phyloP scores from a whole-genome alignment of 2,113 vertebrate species.

The Megaleporinus macrocephalus region DNA sequence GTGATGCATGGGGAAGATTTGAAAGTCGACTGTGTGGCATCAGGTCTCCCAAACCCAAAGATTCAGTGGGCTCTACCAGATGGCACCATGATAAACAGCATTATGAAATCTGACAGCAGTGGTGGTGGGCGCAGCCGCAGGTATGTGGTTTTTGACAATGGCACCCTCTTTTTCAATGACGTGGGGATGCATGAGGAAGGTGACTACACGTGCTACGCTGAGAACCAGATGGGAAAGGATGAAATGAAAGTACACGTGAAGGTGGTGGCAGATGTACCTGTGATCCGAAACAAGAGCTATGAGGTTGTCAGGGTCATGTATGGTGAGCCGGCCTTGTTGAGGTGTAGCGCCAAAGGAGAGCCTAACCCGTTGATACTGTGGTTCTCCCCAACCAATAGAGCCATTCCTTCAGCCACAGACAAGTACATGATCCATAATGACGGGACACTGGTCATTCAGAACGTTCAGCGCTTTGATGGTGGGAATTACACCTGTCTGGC shows the following conservation, averaged over 20 bases:
- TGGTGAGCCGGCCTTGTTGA: slow-evolving; percentile 76
- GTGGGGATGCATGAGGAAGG: slow-evolving; percentile 86
- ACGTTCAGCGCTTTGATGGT: slow-evolving; percentile 84
- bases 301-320: slow-evolving; percentile 75
- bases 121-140: slow-evolving; percentile 75
- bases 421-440: slow-evolving; percentile 84
- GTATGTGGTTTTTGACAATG: slow-evolving; percentile 90
- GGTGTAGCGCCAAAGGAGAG: slow-evolving; percentile 82
- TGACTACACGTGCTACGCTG: slow-evolving; percentile 90
- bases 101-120: slow-evolving; percentile 74
- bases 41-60: slow-evolving; percentile 87
- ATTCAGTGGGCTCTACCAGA: slow-evolving; percentile 92
- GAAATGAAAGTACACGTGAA: slow-evolving; percentile 89
- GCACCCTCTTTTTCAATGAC: slow-evolving; percentile 87
- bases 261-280: slow-evolving; percentile 73
- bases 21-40: slow-evolving; percentile 90
- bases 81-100: slow-evolving; percentile 86
- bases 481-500: slow-evolving; percentile 91
- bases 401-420: slow-evolving; percentile 74
- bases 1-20: slow-evolving; percentile 83
- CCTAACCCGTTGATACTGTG: slow-evolving; percentile 82
- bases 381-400: slow-evolving; percentile 84
- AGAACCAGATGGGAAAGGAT: slow-evolving; percentile 91
- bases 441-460: slow-evolving; percentile 85
- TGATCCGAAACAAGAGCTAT: slow-evolving; percentile 74